A percentile compares a stretch with the other conserved stretches of the same genome.
Conservation (phyloP, 2,113 vertebrate genomes). For the Tauraco erythrolophus region DNA sequence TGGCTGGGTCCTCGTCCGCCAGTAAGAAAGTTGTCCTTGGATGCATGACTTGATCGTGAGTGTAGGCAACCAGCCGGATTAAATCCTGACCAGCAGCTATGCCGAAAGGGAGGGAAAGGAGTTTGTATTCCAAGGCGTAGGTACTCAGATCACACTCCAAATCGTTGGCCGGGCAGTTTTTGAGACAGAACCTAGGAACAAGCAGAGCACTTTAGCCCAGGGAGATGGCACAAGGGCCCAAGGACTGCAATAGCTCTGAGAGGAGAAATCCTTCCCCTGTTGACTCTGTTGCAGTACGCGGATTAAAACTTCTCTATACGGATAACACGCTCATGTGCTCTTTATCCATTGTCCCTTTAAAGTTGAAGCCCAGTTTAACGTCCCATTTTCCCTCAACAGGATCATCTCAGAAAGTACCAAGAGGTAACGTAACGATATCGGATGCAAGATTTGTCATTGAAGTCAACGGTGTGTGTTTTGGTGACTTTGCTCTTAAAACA, state of each 20-base stretch:
- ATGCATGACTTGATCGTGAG: conserved; percentile 92
- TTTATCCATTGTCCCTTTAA: not conserved
- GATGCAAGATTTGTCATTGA: rapidly evolving
- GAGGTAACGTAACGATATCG: rapidly evolving
- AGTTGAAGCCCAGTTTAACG: not conserved
- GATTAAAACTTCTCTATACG: not conserved
- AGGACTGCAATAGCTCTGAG: not conserved
- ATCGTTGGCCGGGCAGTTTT: conserved; percentile 91
- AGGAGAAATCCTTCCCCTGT: not conserved
- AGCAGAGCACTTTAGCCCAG: not conserved
- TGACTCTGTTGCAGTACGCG: not conserved
- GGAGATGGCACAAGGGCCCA: not conserved
- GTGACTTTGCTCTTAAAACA: not conserved
- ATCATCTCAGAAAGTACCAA: not conserved
- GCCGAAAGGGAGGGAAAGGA: conserved; percentile 94
- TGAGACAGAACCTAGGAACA: conserved; percentile 90
- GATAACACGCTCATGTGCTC: not conserved
- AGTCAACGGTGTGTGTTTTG: not conserved
- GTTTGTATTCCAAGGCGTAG: conserved; percentile 95
- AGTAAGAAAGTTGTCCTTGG: conserved; percentile 90
- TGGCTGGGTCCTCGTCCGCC: conserved; percentile 79
- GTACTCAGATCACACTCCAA: conserved; percentile 92
- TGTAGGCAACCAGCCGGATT: conserved; percentile 95
- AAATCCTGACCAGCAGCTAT: conserved; percentile 95
- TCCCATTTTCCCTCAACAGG: not conserved